These are phyloP conservation scores for Halyomorpha halys DNA, from an alignment of 1,140 invertebrate species.

Conservation along the genomic window DNA sequence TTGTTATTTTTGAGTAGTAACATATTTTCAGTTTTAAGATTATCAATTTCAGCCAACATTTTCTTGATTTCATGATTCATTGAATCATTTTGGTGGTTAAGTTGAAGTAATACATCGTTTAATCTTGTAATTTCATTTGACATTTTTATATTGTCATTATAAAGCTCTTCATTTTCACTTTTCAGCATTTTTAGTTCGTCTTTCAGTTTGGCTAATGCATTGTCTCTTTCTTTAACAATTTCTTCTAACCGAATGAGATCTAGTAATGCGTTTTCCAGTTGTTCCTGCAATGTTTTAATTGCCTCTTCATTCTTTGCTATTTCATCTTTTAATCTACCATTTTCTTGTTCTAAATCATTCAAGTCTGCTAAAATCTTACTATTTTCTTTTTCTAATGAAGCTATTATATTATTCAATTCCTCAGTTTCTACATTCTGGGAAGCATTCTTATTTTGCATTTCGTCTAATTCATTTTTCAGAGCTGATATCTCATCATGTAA, in stretches of 20 bases:
- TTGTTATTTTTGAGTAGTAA: neutral
- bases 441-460: neutral
- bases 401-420: neutral
- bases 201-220: neutral
- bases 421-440: slow-evolving; percentile 12
- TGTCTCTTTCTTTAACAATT: neutral
- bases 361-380: neutral
- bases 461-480: slow-evolving; percentile 4
- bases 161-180: neutral
- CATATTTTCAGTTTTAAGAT: neutral
- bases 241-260: slow-evolving; percentile 9
- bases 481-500: neutral
- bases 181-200: neutral
- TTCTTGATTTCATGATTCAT: neutral
- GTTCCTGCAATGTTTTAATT: neutral
- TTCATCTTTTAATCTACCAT: neutral
- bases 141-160: slow-evolving; percentile 9
- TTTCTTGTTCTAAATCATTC: neutral
- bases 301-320: slow-evolving; percentile 6
- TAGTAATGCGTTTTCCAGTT: slow-evolving; percentile 10
- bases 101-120: neutral
- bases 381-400: slow-evolving; percentile 16
- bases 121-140: slow-evolving; percentile 7
- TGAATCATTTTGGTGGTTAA: neutral
- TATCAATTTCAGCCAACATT: neutral